phyloP scores from a whole-genome alignment of 1,140 invertebrate genomes.

The Drosophila gunungcola region DNA sequence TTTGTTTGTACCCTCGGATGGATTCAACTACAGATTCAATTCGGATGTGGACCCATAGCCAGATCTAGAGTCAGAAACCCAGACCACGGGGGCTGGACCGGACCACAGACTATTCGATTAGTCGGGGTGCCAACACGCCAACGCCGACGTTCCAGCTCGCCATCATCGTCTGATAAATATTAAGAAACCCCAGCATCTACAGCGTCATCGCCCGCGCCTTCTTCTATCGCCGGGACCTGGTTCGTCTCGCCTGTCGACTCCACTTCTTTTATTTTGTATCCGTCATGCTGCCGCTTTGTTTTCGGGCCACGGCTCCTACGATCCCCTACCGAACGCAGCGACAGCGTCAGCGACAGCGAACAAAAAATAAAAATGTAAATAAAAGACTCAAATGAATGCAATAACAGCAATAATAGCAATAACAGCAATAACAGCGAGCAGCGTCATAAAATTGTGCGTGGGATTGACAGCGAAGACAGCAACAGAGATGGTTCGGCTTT shows the following conservation, averaged over 20 bases:
- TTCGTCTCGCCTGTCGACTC: slow-evolving; percentile 41
- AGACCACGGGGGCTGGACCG: slow-evolving; percentile 55
- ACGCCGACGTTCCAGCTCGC: slow-evolving; percentile 49
- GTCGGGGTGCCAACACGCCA: slow-evolving; percentile 69
- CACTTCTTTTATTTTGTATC: slow-evolving; percentile 27
- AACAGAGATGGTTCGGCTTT: slow-evolving; percentile 16
- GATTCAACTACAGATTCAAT: slow-evolving; percentile 17
- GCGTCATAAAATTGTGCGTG: slow-evolving; percentile 73
- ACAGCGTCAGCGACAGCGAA: slow-evolving; percentile 22
- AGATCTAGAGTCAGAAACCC: background rate
- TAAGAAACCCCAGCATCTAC: slow-evolving; percentile 72
- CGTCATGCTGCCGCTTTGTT: slow-evolving; percentile 66
- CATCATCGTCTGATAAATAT: slow-evolving; percentile 70
- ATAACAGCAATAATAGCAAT: slow-evolving; percentile 37
- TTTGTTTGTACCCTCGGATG: slow-evolving; percentile 7
- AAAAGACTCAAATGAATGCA: slow-evolving; percentile 74
- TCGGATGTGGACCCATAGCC: slow-evolving; percentile 17
- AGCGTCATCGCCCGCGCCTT: slow-evolving; percentile 63
- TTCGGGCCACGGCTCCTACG: slow-evolving; percentile 41
- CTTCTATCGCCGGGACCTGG: slow-evolving; percentile 22
- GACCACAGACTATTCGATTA: slow-evolving; percentile 69
- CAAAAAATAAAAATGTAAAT: slow-evolving; percentile 73
- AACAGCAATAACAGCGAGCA: slow-evolving; percentile 65
- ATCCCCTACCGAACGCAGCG: slow-evolving; percentile 41
- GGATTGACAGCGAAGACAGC: slow-evolving; percentile 66